Evolutionary conservation across 1,140 invertebrate genomes (phyloP).

Genomic region (Drosophila parabipectinata): DNA sequence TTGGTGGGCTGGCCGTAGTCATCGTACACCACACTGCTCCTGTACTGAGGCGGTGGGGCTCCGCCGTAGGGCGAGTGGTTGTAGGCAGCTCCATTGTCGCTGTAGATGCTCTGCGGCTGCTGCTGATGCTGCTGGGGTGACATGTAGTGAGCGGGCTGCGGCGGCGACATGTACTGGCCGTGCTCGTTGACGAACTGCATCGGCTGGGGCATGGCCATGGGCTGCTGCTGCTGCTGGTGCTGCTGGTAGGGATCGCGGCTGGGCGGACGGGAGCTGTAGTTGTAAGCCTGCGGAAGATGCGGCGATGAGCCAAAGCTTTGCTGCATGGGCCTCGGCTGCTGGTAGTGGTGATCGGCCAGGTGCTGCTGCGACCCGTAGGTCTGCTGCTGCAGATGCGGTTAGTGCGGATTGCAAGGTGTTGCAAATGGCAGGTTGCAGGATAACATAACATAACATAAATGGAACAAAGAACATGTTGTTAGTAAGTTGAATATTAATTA

Average conservation of each 20-base stretch:
- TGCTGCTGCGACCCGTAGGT: slow-evolving; percentile 87
- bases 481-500: slow-evolving; percentile 16
- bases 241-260: slow-evolving; percentile 83
- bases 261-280: slow-evolving; percentile 80
- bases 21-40: slow-evolving; percentile 71
- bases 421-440: slow-evolving; percentile 1
- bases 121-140: slow-evolving; percentile 47
- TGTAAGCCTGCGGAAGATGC: slow-evolving; percentile 85
- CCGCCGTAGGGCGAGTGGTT: slow-evolving; percentile 68
- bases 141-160: slow-evolving; percentile 65
- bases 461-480: slow-evolving; percentile 30
- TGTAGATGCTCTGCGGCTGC: slow-evolving; percentile 76
- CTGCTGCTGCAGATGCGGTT: slow-evolving; percentile 72
- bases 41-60: slow-evolving; percentile 58
- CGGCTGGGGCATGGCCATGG: slow-evolving; percentile 74
- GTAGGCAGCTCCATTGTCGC: slow-evolving; percentile 73
- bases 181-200: slow-evolving; percentile 83
- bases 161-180: slow-evolving; percentile 76
- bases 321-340: slow-evolving; percentile 72
- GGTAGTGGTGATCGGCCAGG: slow-evolving; percentile 83
- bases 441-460: slow-evolving; percentile 4
- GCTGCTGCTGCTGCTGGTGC: slow-evolving; percentile 69
- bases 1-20: slow-evolving; percentile 77
- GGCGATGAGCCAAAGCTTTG: slow-evolving; percentile 86
- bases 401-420: slow-evolving; percentile 24